phyloP scores from a whole-genome alignment of 2,888 invertebrate genomes.

The Lissocephala sabroskyi region DNA sequence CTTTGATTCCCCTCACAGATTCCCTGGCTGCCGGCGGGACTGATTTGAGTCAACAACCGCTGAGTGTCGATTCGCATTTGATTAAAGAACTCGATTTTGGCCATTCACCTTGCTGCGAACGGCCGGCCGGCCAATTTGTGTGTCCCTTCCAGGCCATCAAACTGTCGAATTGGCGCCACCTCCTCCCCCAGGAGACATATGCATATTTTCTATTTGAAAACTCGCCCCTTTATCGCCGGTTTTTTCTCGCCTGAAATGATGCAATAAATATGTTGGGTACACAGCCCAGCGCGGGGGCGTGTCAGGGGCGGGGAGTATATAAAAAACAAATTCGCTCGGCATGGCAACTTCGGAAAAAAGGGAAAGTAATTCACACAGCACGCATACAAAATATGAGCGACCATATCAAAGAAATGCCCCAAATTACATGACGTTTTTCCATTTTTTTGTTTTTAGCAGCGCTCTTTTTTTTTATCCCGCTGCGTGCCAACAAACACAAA shows the following conservation, averaged over 20 bases:
- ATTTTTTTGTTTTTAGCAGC: constrained; percentile 18
- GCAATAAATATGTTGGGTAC: constrained; percentile 38
- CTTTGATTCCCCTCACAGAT: too few relatives aligned
- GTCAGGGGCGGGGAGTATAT: constrained; percentile 23
- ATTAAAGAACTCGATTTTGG: too few relatives aligned
- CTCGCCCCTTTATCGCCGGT: background rate
- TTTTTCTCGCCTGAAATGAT: constrained; percentile 25
- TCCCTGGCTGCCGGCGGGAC: too few relatives aligned
- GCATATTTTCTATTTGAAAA: too few relatives aligned
- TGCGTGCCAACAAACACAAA: constrained; percentile 11
- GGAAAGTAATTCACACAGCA: constrained; percentile 23
- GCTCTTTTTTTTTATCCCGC: constrained; percentile 9
- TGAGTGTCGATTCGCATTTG: too few relatives aligned
- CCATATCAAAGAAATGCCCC: constrained; percentile 33
- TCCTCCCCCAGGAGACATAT: too few relatives aligned
- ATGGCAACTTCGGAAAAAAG: constrained; percentile 9
- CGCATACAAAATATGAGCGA: constrained; percentile 28
- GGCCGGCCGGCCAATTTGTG: too few relatives aligned
- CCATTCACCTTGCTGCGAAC: too few relatives aligned
- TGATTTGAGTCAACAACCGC: too few relatives aligned
- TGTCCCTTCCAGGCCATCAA: too few relatives aligned
- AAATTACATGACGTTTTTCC: constrained; percentile 38
- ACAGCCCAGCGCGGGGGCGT: too few relatives aligned
- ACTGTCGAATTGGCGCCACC: too few relatives aligned
- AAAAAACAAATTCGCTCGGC: constrained; percentile 12